Conservation (phyloP, 92 coral and sea anemone genomes). For the Zoanthus solanderi region DNA sequence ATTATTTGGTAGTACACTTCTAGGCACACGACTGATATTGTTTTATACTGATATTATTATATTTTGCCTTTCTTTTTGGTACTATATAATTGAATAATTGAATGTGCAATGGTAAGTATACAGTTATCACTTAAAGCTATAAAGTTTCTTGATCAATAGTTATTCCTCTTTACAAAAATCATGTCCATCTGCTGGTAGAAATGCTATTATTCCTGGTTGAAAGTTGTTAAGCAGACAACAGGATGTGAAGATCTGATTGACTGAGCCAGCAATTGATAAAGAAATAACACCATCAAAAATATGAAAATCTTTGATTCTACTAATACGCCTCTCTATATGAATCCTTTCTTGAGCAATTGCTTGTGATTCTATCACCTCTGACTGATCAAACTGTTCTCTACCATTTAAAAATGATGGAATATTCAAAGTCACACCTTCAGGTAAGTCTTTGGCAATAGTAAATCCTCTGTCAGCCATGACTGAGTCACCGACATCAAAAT, state of each 20-base stretch:
- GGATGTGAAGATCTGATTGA: conserved; percentile 20
- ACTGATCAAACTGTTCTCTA: background rate
- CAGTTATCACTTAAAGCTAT: background rate
- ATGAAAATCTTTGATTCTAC: conserved; percentile 11
- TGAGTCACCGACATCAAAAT: background rate
- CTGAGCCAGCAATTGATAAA: conserved; percentile 16
- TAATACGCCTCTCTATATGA: background rate
- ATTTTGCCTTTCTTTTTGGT: background rate
- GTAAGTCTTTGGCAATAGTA: background rate
- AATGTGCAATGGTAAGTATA: background rate
- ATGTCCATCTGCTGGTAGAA: background rate
- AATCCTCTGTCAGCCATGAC: conserved; percentile 8
- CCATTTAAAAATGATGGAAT: conserved; percentile 17
- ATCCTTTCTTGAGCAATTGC: background rate
- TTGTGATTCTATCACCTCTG: background rate
- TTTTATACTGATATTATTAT: no score
- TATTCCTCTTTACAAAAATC: background rate
- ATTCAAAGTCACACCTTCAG: background rate
- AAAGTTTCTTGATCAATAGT: background rate
- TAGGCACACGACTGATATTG: background rate
- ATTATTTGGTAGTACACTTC: background rate
- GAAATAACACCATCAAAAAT: conserved; percentile 20
- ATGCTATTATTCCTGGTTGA: conserved; percentile 18
- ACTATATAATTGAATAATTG: background rate
- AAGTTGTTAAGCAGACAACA: conserved; percentile 23